Base-by-base conservation (phyloP, 64 coral and sea anemone genomes). In the Pocillopora damicornis region DNA sequence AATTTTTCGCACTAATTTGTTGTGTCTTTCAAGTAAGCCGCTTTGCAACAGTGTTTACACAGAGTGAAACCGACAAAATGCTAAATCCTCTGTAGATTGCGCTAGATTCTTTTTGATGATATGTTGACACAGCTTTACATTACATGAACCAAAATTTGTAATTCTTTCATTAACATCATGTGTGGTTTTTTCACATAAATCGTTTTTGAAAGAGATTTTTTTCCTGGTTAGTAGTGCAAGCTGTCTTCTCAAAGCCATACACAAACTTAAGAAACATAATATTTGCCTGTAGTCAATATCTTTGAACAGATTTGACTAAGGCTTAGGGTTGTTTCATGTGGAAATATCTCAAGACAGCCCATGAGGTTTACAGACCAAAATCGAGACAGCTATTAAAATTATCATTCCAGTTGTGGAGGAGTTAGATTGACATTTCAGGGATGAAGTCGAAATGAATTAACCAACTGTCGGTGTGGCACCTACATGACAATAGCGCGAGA, bases 61-160 rank as follows among this genome's bases (percentile, higher is more conserved):
- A 85, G 5, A 10, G 65, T 13, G 58, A 85, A 85, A 71, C 81
- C 81, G 81, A 85, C 81, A 15, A 72, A 42, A 73, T 22, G 56
- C 17, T 58, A 72, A 73, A 72, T 71, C 64, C 36, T 22, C 15
- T 11, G 25, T 42, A 42, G 63, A 85, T 58, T 22, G 63, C 81
- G 61, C 63, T 67, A 11, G 8, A 45, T 16, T 83, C 2, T 59
- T 71, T 82, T 73, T 85, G 81, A 85, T 85, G 63, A 71, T n/a
- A 85, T 85, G 65, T 85, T 85, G 81, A 85, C 81, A 85, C 64
- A 85, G 81, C 81, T 73, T 85, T 66, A 60, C 35, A 72, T 38
- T 85, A 37, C 65, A 23, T 85, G 65, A 72, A 73, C 37, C 37
- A 25, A 45, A 67, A 16, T 36, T 67, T 35, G 67, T 83, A 1